Evolutionary conservation across 1,140 invertebrate genomes (phyloP).

Genomic region (Ostrea edulis): DNA sequence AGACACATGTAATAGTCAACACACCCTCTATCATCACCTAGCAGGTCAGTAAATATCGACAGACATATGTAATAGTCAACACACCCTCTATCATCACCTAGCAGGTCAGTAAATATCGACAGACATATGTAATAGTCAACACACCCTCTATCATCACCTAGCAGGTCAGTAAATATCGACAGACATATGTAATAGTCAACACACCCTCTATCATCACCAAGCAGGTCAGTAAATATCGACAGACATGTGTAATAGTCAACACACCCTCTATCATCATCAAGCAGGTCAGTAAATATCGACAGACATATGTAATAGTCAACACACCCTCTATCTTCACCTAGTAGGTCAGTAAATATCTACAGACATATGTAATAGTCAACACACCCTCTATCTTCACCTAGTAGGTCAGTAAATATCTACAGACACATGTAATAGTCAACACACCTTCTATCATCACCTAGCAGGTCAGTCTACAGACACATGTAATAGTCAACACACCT

Average conservation of each 20-base stretch:
- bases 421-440: too few species aligned
- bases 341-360: slow-evolving; percentile 6
- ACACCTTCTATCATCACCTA: background rate
- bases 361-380: too few species aligned
- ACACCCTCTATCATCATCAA: background rate
- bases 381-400: background rate
- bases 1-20: too few species aligned
- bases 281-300: slow-evolving; percentile 6
- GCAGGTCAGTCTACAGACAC: background rate
- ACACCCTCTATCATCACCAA: background rate
- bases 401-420: slow-evolving; percentile 6
- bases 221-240: slow-evolving; percentile 6
- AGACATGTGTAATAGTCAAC: too few species aligned
- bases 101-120: slow-evolving; percentile 6
- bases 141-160: background rate
- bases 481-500: too few species aligned
- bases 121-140: too few species aligned
- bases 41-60: slow-evolving; percentile 6
- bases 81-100: background rate
- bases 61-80: too few species aligned
- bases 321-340: background rate
- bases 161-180: slow-evolving; percentile 6
- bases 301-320: too few species aligned
- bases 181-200: too few species aligned
- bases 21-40: background rate